Base-by-base conservation (phyloP, 1,140 invertebrate genomes). In the Pseudomyrmex gracilis region DNA sequence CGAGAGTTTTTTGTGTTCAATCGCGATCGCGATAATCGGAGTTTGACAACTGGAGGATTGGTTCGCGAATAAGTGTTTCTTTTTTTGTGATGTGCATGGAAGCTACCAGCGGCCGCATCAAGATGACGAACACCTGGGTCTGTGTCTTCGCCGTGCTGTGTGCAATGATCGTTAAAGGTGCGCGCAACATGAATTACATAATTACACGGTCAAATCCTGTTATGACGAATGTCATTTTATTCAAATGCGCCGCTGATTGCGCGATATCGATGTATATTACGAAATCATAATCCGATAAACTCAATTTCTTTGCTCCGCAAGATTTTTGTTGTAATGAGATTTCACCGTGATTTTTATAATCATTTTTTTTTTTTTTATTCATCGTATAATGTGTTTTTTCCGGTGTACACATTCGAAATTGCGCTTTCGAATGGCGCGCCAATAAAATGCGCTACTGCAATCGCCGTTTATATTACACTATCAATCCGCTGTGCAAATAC, bases 81-180 rank as follows among this genome's bases (percentile, higher is more conserved):
- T 78, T 85, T 80, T 89, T 66, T 88, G 87, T 88, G 87, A 88
- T 85, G 87, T 88, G 86, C 63, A 55, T 24, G 77, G 66, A 73
- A 63, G 57, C 83, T 17, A 61, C 71, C 45, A 83, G 51, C 73
- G n/a, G 63, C 78, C 43, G 49, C 55, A 22, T 47, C 78, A 84
- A 85, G 78, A 90, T 85, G 89, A 86, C 71, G 76, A 83, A 84
- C 76, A 22, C 73, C 77, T 89, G 87, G 90, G 85, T 74, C 82
- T 88, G 87, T 73, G 60, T 89, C 74, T 24, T 89, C 85, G 77
- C 60, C 68, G 24, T 92, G 49, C 82, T 88, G 68, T 80, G 84
- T 60, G 60, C 84, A 20, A 58, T 86, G 78, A 73, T 85, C 63
- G 83, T 87, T 78, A 84, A 85, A 91, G 89, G 90, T 91, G 87